Conservation (phyloP, 2,888 invertebrate genomes). For the Neelides folsomi region DNA sequence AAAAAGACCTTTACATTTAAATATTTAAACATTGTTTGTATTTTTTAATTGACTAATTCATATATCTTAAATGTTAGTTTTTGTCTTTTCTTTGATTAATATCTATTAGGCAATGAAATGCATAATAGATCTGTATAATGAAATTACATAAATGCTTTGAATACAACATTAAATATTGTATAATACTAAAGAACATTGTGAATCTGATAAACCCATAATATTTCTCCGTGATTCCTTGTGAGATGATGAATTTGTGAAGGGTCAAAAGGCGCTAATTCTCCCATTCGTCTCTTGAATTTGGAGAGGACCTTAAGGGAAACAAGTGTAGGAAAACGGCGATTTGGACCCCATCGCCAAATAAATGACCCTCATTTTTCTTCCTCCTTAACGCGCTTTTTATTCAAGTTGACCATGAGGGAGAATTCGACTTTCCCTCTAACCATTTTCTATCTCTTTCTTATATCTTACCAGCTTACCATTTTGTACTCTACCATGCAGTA, state of each 20-base stretch:
- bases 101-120: too few species aligned
- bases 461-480: slow-evolving; percentile 1
- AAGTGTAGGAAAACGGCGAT: slow-evolving; percentile 19
- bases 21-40: too few species aligned
- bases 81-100: too few species aligned
- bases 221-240: neutral
- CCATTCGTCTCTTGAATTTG: neutral
- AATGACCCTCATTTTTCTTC: slow-evolving; percentile 24
- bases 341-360: slow-evolving; percentile 20
- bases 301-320: slow-evolving; percentile 3
- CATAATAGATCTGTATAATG: too few species aligned
- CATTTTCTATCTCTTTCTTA: neutral
- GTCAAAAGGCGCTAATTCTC: neutral
- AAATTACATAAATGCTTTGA: too few species aligned
- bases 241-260: neutral
- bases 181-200: too few species aligned
- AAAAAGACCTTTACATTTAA: too few species aligned
- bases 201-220: too few species aligned
- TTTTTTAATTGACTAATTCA: too few species aligned
- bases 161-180: too few species aligned
- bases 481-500: slow-evolving; percentile 3
- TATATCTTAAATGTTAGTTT: too few species aligned
- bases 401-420: slow-evolving; percentile 5
- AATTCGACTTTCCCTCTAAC: neutral
- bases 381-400: slow-evolving; percentile 9